These are phyloP conservation scores for Mimumesa dahlbomi DNA, from an alignment of 2,888 invertebrate species.

Conservation along the genomic window DNA sequence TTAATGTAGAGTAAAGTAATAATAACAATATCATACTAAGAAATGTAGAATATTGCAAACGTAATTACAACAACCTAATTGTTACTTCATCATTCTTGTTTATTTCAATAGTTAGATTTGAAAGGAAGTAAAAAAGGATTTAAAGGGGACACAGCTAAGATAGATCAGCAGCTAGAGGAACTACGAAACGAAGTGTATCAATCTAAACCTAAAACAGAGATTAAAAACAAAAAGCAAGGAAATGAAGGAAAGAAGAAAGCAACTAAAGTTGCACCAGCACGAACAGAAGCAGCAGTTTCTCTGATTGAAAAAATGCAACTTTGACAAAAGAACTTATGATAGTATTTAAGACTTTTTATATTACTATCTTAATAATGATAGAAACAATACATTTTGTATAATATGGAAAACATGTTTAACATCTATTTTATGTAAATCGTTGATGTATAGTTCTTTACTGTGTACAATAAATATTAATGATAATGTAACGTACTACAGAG, in stretches of 20 bases:
- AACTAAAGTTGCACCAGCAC: conserved; percentile 4
- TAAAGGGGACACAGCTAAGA: conserved; percentile 69
- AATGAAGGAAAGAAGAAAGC: conserved; percentile 38
- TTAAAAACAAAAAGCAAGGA: conserved; percentile 25
- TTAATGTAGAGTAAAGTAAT: too few relatives aligned
- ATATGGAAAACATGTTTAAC: conserved; percentile 10
- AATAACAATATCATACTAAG: not conserved
- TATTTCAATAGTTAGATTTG: conserved; percentile 73
- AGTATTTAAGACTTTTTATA: conserved; percentile 3
- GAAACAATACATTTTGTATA: conserved; percentile 14
- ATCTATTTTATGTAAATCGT: conserved; percentile 12
- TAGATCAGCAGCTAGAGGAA: conserved; percentile 75
- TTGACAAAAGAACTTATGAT: conserved; percentile 14
- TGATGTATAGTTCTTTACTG: conserved; percentile 3
- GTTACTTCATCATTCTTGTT: conserved; percentile 27
- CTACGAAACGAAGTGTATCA: conserved; percentile 71
- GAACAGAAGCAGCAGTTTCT: conserved; percentile 38
- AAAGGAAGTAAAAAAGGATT: conserved; percentile 72
- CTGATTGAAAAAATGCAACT: conserved; percentile 56
- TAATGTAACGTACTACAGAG: too few relatives aligned
- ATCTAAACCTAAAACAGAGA: conserved; percentile 52
- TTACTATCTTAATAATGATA: not conserved
- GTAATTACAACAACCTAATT: not conserved
- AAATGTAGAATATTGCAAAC: not conserved
- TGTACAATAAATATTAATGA: conserved; percentile 23